Percentiles rank a stretch among this genome's conserved stretches.
phyloP scores from a whole-genome alignment of 2,797 vertebrate species.

The Enteromius fasciolatus region DNA sequence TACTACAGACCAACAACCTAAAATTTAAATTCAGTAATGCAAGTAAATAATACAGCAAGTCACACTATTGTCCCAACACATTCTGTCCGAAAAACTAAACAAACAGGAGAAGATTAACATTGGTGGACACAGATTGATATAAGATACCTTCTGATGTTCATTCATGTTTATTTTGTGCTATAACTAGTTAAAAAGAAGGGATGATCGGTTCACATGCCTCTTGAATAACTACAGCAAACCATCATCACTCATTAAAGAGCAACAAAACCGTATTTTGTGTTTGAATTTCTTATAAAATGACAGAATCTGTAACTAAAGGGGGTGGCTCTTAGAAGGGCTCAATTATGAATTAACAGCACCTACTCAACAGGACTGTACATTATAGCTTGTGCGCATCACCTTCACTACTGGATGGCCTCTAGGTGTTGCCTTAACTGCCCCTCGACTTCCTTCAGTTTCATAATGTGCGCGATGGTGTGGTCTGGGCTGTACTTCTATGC shows the following conservation, averaged over 20 bases:
- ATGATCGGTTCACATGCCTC: too few species aligned
- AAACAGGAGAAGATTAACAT: too few species aligned
- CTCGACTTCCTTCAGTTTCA: constrained; percentile 91
- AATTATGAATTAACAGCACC: not conserved
- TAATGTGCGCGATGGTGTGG: constrained; percentile 92
- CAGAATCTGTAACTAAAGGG: not conserved
- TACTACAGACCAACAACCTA: not conserved
- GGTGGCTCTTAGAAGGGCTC: too few species aligned
- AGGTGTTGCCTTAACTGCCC: constrained; percentile 88
- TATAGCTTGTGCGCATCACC: constrained; percentile 69
- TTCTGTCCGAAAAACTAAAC: too few species aligned
- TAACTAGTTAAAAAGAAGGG: not conserved
- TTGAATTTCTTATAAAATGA: not conserved
- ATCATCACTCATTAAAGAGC: not conserved
- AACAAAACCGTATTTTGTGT: not conserved
- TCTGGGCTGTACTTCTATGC: constrained; percentile 89
- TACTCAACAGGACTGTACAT: not conserved
- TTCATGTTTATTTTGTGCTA: not conserved
- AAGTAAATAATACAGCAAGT: not conserved
- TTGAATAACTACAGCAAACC: too few species aligned
- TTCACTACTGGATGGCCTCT: constrained; percentile 89
- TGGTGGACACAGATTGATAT: not conserved
- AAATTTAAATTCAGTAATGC: not conserved
- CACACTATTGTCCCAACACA: not conserved
- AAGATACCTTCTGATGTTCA: not conserved